Evolutionary conservation across 2,113 vertebrate species (phyloP).

Genomic region (Centropristis striata): DNA sequence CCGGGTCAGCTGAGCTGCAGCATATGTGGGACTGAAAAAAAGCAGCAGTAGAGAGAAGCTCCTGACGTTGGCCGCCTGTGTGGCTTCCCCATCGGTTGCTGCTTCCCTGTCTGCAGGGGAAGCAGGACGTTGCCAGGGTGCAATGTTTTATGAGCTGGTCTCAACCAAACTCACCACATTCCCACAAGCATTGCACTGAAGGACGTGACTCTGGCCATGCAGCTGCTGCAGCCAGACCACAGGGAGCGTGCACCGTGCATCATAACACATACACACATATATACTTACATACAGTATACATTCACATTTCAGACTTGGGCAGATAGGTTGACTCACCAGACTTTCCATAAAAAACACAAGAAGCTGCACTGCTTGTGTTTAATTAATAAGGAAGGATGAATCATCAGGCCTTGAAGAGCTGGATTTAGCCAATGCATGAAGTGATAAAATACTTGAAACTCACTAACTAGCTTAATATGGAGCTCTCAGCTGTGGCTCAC

Average conservation of each 20-base stretch:
- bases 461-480: neutral
- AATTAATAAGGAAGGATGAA: constrained; percentile 22
- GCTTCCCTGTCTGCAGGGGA: constrained; percentile 86
- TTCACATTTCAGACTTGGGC: constrained; percentile 3
- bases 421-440: neutral
- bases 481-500: neutral
- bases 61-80: constrained; percentile 65
- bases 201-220: constrained; percentile 85
- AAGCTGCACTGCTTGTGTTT: constrained; percentile 14
- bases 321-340: constrained; percentile 16
- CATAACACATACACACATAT: constrained; percentile 27
- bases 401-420: neutral
- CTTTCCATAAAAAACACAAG: constrained; percentile 6
- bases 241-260: constrained; percentile 54
- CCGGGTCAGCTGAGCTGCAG: constrained; percentile 75
- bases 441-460: neutral
- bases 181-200: constrained; percentile 80
- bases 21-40: constrained; percentile 67
- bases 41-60: constrained; percentile 72
- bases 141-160: constrained; percentile 82
- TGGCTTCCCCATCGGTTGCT: constrained; percentile 82
- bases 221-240: constrained; percentile 79
- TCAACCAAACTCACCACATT: constrained; percentile 82
- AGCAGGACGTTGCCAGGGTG: constrained; percentile 84
- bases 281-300: constrained; percentile 8